A percentile compares a stretch with the other conserved stretches of the same genome.
Evolutionary conservation across 64 coral and sea anemone species (phyloP).

Genomic region (Montipora capricornis): DNA sequence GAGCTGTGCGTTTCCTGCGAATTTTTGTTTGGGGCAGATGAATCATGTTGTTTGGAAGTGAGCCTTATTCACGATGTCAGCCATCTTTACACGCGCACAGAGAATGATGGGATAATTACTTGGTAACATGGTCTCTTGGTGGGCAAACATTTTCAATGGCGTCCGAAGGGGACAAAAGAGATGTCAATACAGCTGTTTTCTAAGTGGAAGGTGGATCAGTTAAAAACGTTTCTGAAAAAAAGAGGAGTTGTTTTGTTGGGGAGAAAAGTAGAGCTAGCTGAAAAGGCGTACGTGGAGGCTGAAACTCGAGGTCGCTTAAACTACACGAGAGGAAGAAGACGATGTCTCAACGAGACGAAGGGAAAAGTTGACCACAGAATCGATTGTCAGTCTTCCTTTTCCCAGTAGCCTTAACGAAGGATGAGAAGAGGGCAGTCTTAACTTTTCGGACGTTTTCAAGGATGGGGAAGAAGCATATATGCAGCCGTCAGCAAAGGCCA

Average conservation of each 20-base stretch:
- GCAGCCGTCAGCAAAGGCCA: background rate
- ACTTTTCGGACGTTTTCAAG: too few relatives aligned
- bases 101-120: background rate
- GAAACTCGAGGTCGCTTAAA: conserved; percentile 18
- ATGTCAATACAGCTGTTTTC: background rate
- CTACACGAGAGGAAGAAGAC: background rate
- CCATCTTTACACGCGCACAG: background rate
- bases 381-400: too few relatives aligned
- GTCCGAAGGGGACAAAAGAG: background rate
- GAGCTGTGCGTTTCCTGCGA: conserved; percentile 6
- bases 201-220: background rate
- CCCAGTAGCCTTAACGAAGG: too few relatives aligned
- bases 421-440: too few relatives aligned
- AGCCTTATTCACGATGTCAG: background rate
- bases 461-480: background rate
- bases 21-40: conserved; percentile 27
- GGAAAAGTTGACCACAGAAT: too few relatives aligned
- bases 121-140: background rate
- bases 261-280: too few relatives aligned
- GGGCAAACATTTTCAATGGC: conserved; percentile 6
- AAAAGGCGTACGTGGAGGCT: too few relatives aligned
- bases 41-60: background rate
- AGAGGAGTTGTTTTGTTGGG: too few relatives aligned
- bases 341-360: too few relatives aligned
- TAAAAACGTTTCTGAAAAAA: background rate